phyloP scores from a whole-genome alignment of 2,888 invertebrate genomes.

The Parnassius mnemosyne region DNA sequence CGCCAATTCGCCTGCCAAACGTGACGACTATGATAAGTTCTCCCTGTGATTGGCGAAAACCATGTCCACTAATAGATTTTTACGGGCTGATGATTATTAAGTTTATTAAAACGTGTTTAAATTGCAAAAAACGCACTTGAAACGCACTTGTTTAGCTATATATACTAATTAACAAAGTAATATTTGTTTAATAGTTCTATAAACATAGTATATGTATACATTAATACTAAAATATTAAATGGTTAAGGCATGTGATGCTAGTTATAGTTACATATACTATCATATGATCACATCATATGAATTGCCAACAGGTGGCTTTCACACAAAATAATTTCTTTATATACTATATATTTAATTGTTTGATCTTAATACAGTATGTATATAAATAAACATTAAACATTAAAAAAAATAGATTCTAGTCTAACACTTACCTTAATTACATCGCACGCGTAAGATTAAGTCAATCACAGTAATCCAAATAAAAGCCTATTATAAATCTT shows the following conservation, averaged over 20 bases:
- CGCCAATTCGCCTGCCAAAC: too few relatives aligned
- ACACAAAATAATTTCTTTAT: conserved; percentile 35
- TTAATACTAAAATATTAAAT: neutral
- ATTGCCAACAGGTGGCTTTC: conserved; percentile 48
- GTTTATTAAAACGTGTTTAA: too few relatives aligned
- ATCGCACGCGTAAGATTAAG: conserved; percentile 33
- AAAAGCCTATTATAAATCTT: conserved; percentile 28
- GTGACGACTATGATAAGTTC: too few relatives aligned
- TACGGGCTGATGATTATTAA: too few relatives aligned
- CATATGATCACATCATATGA: conserved; percentile 3
- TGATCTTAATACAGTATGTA: neutral
- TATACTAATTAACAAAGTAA: neutral
- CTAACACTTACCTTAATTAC: conserved; percentile 36
- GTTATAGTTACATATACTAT: neutral
- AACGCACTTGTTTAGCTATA: too few relatives aligned
- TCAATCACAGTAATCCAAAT: conserved; percentile 20
- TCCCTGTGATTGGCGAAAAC: too few relatives aligned
- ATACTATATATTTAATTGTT: neutral
- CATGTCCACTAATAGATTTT: too few relatives aligned
- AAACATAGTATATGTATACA: neutral
- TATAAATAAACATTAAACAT: neutral
- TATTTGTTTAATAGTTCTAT: neutral
- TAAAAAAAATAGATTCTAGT: neutral
- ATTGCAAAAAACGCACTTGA: too few relatives aligned
- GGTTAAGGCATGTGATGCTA: too few relatives aligned